phyloP scores from a whole-genome alignment of 2,797 vertebrate genomes.

The Etheostoma perlongum region DNA sequence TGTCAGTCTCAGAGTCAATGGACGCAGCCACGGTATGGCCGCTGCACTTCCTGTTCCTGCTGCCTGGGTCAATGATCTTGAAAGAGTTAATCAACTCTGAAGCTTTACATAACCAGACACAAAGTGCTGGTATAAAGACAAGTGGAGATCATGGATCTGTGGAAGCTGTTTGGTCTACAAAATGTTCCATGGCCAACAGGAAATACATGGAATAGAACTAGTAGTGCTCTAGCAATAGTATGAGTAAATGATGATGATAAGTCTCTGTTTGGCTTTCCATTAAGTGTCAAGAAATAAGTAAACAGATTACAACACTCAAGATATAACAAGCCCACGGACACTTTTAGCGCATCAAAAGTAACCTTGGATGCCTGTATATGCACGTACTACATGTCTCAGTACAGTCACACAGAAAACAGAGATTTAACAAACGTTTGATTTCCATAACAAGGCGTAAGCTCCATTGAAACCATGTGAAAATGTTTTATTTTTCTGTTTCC shows the following conservation, averaged over 20 bases:
- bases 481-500: constrained; percentile 64
- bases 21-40: constrained; percentile 29
- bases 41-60: constrained; percentile 50
- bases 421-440: constrained; percentile 60
- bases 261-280: constrained; percentile 42
- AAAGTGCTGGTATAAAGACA: constrained; percentile 9
- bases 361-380: constrained; percentile 40
- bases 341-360: constrained; percentile 17
- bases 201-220: constrained; percentile 39
- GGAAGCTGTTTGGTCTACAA: constrained; percentile 28
- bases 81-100: constrained; percentile 35
- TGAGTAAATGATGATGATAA: constrained; percentile 21
- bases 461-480: constrained; percentile 65
- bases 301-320: constrained; percentile 44
- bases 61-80: constrained; percentile 33
- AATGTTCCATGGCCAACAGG: constrained; percentile 17
- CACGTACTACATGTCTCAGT: constrained; percentile 30
- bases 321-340: constrained; percentile 24
- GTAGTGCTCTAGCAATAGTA: constrained; percentile 13
- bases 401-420: constrained; percentile 70
- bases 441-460: constrained; percentile 66
- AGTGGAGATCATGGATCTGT: constrained; percentile 7
- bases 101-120: constrained; percentile 21
- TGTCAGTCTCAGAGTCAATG: constrained; percentile 76
- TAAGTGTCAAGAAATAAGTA: constrained; percentile 38